Evolutionary conservation across 1,140 invertebrate genomes (phyloP).

Genomic region (Halyomorpha halys): DNA sequence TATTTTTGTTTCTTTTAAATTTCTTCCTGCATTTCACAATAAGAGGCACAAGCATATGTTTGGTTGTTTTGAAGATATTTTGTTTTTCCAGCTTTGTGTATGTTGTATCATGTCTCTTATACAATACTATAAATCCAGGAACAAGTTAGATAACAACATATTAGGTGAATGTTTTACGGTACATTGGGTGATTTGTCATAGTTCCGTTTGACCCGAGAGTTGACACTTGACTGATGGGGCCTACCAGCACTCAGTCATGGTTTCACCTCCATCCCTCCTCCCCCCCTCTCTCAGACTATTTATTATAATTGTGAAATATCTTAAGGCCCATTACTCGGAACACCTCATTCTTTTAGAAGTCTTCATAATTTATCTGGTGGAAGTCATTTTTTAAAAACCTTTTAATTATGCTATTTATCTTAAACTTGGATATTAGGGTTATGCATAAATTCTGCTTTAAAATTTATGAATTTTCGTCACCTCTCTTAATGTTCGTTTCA

Average conservation of each 20-base stretch:
- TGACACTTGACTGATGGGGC: background rate
- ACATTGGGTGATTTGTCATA: slow-evolving; percentile 5
- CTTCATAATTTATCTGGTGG: background rate
- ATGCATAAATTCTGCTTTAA: slow-evolving; percentile 3
- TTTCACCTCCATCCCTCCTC: background rate
- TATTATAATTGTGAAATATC: slow-evolving; percentile 12
- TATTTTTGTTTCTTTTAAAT: too few species aligned
- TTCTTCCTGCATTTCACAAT: too few species aligned
- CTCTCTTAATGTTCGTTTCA: background rate
- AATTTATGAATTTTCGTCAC: background rate
- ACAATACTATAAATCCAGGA: too few species aligned
- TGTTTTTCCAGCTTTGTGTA: too few species aligned
- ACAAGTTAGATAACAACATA: too few species aligned
- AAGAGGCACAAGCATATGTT: too few species aligned
- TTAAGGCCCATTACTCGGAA: background rate
- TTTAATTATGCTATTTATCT: slow-evolving; percentile 2
- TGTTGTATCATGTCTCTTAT: too few species aligned
- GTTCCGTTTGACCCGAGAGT: slow-evolving; percentile 1
- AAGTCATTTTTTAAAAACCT: background rate
- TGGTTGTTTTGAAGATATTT: too few species aligned
- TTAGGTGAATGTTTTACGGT: too few species aligned
- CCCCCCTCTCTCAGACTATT: slow-evolving; percentile 4
- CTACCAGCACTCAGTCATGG: background rate
- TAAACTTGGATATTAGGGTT: background rate
- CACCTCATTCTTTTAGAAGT: slow-evolving; percentile 2